Percentiles rank a stretch among this genome's conserved stretches.
phyloP scores from a whole-genome alignment of 2,888 invertebrate genomes.

The Digitonthophagus gazella region DNA sequence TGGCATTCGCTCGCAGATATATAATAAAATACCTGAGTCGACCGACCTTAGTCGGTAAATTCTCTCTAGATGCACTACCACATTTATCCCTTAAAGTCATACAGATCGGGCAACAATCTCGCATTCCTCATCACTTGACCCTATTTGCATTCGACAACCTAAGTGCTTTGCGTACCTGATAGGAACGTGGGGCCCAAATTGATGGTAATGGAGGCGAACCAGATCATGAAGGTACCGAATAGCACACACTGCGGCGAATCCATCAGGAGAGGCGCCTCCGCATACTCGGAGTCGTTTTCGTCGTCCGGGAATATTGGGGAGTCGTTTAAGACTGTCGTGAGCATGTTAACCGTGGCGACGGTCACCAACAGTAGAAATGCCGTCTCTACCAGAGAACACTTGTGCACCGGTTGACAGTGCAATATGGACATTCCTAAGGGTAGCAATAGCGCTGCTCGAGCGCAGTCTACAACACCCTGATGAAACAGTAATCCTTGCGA shows the following conservation, averaged over 20 bases:
- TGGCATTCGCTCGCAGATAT: neutral
- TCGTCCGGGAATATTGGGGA: slow-evolving; percentile 83
- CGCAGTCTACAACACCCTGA: slow-evolving; percentile 81
- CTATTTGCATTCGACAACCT: neutral
- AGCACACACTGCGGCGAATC: slow-evolving; percentile 87
- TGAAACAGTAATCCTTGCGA: slow-evolving; percentile 83
- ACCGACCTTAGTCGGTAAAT: neutral
- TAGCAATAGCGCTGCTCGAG: slow-evolving; percentile 74
- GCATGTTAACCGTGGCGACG: slow-evolving; percentile 87
- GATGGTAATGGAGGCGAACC: slow-evolving; percentile 89
- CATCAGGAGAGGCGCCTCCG: slow-evolving; percentile 70
- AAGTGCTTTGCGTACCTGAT: slow-evolving; percentile 56
- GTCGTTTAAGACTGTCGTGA: slow-evolving; percentile 82
- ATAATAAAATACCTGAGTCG: neutral
- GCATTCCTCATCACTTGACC: neutral
- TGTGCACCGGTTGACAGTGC: slow-evolving; percentile 79
- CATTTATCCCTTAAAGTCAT: neutral
- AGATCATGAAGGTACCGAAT: slow-evolving; percentile 90
- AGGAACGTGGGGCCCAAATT: slow-evolving; percentile 87
- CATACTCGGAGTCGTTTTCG: slow-evolving; percentile 67
- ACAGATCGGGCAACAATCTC: neutral
- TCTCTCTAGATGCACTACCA: neutral
- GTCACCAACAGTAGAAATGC: slow-evolving; percentile 85
- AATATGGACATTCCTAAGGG: slow-evolving; percentile 78
- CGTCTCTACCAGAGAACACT: slow-evolving; percentile 84